Conservation (phyloP, 2,113 vertebrate genomes). For the Platycercus adscitus region DNA sequence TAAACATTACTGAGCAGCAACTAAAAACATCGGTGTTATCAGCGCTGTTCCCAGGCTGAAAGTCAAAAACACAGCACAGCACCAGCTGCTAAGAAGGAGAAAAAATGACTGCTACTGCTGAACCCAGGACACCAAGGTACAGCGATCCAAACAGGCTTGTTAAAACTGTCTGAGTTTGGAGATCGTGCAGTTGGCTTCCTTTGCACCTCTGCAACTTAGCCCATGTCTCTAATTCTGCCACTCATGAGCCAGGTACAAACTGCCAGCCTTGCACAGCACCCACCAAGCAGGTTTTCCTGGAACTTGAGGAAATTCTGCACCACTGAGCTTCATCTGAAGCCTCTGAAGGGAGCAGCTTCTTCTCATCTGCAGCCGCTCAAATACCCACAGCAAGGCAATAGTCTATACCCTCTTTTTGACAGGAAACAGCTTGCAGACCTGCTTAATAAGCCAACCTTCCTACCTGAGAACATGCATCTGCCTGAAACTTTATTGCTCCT, state of each 20-base stretch:
- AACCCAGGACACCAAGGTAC: too few species aligned
- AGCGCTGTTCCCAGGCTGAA: too few species aligned
- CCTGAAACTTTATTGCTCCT: background rate
- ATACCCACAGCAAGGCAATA: background rate
- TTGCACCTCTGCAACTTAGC: background rate
- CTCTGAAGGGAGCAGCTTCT: background rate
- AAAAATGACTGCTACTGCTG: too few species aligned
- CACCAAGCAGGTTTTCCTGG: background rate
- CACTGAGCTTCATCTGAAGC: background rate
- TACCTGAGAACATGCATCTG: background rate
- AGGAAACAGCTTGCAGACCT: background rate
- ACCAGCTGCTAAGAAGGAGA: too few species aligned
- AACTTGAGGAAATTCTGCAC: background rate
- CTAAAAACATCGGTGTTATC: too few species aligned
- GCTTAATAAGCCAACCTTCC: background rate
- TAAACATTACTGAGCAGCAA: too few species aligned
- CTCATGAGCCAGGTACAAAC: background rate
- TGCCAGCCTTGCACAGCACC: rapidly evolving
- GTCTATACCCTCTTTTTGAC: background rate
- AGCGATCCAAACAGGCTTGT: rapidly evolving
- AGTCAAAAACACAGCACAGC: too few species aligned
- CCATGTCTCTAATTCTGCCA: background rate
- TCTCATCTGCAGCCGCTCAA: background rate
- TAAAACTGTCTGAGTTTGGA: background rate
- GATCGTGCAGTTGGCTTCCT: background rate